Base-by-base conservation (phyloP, 2,113 vertebrate species). In the Salvelinus sp. region DNA sequence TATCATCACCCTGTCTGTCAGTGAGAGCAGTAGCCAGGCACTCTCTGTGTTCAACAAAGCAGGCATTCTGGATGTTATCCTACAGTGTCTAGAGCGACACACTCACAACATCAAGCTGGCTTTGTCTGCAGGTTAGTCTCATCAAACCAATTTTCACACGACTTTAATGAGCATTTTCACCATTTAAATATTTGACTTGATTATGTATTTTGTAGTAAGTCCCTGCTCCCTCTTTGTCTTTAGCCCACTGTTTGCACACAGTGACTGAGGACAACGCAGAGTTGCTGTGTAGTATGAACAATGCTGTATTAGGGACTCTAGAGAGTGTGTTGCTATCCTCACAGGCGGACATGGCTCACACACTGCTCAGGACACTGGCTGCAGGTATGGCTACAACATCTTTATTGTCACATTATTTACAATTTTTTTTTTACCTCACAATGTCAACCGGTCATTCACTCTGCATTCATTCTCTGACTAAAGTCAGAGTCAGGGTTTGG, bases 181-280 rank as follows among this genome's bases (percentile, higher is more conserved):
- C 3, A 16, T 14, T 54, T 54, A 18, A 5, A 54, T 18, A 16
- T 14, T 18, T 4, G 16, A 54, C 48, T 50, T 50, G 48, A 50
- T 18, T 54, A 44, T 44, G 16, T 54, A 54, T 54, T 18, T 18
- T 14, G 16, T 54, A 18, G 13, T 54, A 54, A 54, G 16, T 54
- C 50, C 16, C 50, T 54, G 50, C 50, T 18, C 50, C 13, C 16
- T 79, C 80, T 85, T 62, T 83, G 71, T 78, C 63, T 28, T 18
- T 86, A 99, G 98, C 96, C 10, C 95, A 97, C 82, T 99, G 98
- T 87, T 89, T 99, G 80, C 98, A 99, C 89, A 96, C 95, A 1
- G 97, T 98, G 83, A 97, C 96, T 0, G 98, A 99, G 89, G 97
- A 99, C 73, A 99, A 99, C 84, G 83, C 94, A 1, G 98, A 98